Conservation (phyloP, 2,888 invertebrate genomes). For the Limenitis arthemis region DNA sequence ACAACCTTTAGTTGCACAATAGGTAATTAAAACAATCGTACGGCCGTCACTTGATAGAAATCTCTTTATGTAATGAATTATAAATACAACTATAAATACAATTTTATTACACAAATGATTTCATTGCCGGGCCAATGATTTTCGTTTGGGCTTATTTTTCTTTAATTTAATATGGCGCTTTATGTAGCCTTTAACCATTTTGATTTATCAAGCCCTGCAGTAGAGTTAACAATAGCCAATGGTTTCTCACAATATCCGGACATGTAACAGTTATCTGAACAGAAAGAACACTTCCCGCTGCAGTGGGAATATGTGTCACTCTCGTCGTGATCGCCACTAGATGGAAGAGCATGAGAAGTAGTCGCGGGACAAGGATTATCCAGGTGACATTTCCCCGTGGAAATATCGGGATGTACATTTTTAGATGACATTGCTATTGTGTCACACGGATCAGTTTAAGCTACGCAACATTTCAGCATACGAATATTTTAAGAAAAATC, state of each 20-base stretch:
- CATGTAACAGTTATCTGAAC: conserved; percentile 30
- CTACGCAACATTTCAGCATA: too few relatives aligned
- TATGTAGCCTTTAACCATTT: conserved; percentile 46
- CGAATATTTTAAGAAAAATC: too few relatives aligned
- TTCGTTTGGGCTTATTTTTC: conserved; percentile 18
- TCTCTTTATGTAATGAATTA: too few relatives aligned
- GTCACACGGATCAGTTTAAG: too few relatives aligned
- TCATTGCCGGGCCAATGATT: conserved; percentile 18
- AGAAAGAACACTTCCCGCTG: conserved; percentile 37
- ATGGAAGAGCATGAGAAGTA: conserved; percentile 44
- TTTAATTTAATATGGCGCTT: conserved; percentile 32
- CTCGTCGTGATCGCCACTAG: conserved; percentile 40
- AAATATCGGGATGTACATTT: conserved; percentile 21
- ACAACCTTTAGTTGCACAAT: too few relatives aligned
- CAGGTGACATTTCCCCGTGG: conserved; percentile 30
- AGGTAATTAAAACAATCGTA: too few relatives aligned
- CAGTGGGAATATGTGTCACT: conserved; percentile 33
- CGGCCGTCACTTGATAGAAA: too few relatives aligned
- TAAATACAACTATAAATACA: conserved; percentile 4
- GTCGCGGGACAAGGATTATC: conserved; percentile 37
- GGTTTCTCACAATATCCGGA: conserved; percentile 35
- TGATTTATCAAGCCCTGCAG: conserved; percentile 35
- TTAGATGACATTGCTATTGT: conserved; percentile 13
- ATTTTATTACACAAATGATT: conserved; percentile 9
- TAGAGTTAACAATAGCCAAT: conserved; percentile 43